Conservation (phyloP, 2,797 vertebrate species). For the Eulemur rubriventer region DNA sequence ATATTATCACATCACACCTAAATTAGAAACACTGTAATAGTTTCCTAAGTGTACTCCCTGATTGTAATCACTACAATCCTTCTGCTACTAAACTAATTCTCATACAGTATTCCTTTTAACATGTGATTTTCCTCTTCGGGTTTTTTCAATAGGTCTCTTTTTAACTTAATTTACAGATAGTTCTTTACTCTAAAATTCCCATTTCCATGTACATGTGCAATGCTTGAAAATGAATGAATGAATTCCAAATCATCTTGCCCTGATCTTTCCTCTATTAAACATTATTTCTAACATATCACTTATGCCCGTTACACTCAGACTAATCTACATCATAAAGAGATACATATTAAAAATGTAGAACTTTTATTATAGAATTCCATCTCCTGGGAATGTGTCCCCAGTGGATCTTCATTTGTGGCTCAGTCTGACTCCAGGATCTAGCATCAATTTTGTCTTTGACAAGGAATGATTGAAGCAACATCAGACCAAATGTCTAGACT, state of each 20-base stretch:
- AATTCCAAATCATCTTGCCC: neutral
- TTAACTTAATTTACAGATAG: neutral
- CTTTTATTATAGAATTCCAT: neutral
- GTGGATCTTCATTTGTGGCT: neutral
- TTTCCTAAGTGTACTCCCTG: neutral
- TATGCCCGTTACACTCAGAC: neutral
- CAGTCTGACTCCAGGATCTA: neutral
- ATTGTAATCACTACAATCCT: neutral
- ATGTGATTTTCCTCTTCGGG: neutral
- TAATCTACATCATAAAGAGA: neutral
- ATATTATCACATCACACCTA: neutral
- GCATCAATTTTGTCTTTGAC: neutral
- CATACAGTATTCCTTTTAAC: neutral
- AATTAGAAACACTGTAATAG: neutral
- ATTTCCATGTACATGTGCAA: neutral
- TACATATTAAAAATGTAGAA: neutral
- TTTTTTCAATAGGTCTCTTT: neutral
- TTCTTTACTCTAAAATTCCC: neutral
- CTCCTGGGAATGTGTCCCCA: neutral
- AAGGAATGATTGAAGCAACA: neutral
- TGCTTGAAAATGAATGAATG: constrained; percentile 33
- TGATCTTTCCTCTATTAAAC: neutral
- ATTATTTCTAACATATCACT: neutral
- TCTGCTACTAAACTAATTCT: neutral
- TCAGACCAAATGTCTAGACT: neutral